phyloP scores from a whole-genome alignment of 2,113 vertebrate species.

The Odontesthes bonariensis region DNA sequence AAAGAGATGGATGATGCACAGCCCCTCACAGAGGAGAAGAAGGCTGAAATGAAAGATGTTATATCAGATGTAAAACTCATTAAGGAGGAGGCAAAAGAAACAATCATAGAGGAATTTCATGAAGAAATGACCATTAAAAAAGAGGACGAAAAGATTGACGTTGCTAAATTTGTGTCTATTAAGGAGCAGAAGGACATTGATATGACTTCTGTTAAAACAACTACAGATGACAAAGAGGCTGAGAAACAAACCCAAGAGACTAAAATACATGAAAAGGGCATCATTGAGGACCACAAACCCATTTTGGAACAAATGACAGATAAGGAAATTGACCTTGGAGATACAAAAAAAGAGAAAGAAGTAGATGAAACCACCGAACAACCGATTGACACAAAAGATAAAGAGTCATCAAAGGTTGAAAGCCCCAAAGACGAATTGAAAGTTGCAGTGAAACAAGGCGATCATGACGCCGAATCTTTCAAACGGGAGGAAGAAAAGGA shows the following conservation, averaged over 20 bases:
- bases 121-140: constrained; percentile 31
- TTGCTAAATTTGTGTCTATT: constrained; percentile 13
- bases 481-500: constrained; percentile 37
- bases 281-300: constrained; percentile 32
- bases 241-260: constrained; percentile 22
- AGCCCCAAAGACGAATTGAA: constrained; percentile 13
- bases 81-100: constrained; percentile 45
- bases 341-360: constrained; percentile 36
- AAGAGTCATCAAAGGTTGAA: constrained; percentile 33
- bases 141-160: constrained; percentile 25
- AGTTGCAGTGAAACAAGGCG: constrained; percentile 8
- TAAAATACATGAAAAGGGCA: constrained; percentile 11
- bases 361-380: neutral
- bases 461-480: constrained; percentile 7
- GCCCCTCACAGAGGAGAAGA: constrained; percentile 15
- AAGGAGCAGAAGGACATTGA: constrained; percentile 36
- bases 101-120: constrained; percentile 8
- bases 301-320: constrained; percentile 11
- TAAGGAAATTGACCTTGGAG: constrained; percentile 21
- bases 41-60: constrained; percentile 29
- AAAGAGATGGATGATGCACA: constrained; percentile 25
- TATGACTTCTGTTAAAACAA: constrained; percentile 22
- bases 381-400: constrained; percentile 4
- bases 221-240: constrained; percentile 22
- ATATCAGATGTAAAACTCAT: constrained; percentile 35